Evolutionary conservation across 2,113 vertebrate genomes (phyloP).

Genomic region (Trogon surrucura): DNA sequence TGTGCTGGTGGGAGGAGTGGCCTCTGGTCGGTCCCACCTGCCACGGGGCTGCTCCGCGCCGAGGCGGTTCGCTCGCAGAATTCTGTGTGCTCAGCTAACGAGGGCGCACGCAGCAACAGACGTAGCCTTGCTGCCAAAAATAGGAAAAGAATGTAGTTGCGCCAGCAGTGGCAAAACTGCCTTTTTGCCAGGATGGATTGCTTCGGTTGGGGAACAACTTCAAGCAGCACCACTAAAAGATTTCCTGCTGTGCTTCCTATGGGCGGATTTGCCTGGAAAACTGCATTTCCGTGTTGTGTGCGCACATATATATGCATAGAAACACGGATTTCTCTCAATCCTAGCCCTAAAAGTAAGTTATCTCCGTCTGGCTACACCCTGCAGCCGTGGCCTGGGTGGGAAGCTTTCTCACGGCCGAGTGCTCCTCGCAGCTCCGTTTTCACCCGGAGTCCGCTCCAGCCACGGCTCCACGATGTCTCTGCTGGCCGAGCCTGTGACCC

Average conservation of each 20-base stretch:
- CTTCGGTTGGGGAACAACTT: neutral
- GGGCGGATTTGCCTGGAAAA: neutral
- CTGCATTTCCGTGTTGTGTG: neutral
- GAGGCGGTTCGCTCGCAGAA: neutral
- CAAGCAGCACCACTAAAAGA: neutral
- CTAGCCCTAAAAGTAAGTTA: neutral
- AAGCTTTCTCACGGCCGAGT: neutral
- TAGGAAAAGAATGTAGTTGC: neutral
- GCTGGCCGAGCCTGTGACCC: rapidly evolving
- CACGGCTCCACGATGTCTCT: neutral
- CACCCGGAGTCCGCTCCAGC: neutral
- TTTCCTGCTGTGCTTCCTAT: neutral
- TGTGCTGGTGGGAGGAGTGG: neutral
- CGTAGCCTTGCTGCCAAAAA: neutral
- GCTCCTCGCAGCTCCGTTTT: neutral
- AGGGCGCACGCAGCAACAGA: rapidly evolving
- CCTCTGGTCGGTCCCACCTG: neutral
- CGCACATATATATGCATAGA: neutral
- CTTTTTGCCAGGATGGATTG: neutral
- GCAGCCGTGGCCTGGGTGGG: neutral
- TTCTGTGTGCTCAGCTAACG: neutral
- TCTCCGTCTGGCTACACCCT: neutral
- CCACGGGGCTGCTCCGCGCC: neutral
- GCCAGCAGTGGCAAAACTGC: neutral
- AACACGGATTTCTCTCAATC: neutral